Evolutionary conservation across 2,888 invertebrate genomes (phyloP).

Genomic region (Pristionchus mayeri): DNA sequence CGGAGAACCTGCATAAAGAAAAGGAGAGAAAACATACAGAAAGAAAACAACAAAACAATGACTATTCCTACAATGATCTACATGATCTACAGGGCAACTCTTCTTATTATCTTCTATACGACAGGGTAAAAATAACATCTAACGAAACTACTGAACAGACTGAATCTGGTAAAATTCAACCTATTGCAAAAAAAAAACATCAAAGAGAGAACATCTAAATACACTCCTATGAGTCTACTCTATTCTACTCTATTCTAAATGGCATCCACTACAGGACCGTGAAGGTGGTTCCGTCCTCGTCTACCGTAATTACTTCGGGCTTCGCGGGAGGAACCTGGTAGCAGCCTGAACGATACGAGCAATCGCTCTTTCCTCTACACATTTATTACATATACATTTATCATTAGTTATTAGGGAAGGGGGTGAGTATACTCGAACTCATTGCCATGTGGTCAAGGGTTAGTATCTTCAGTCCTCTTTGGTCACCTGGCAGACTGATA

Average conservation of each 20-base stretch:
- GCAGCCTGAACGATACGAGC: background rate
- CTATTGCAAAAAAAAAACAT: background rate
- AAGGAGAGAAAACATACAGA: background rate
- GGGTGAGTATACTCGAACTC: too few relatives aligned
- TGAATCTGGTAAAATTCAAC: background rate
- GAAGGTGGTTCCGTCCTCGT: conserved; percentile 35
- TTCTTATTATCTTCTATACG: too few relatives aligned
- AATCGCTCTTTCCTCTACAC: too few relatives aligned
- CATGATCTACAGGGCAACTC: too few relatives aligned
- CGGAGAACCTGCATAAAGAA: background rate
- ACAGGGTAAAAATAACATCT: too few relatives aligned
- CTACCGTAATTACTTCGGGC: background rate
- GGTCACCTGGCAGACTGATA: too few relatives aligned
- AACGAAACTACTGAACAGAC: background rate
- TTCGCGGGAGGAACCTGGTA: background rate
- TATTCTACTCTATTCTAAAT: background rate
- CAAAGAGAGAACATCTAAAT: background rate
- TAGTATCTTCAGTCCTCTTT: too few relatives aligned
- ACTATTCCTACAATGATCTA: background rate
- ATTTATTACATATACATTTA: background rate
- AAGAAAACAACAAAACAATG: background rate
- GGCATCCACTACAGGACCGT: conserved; percentile 17
- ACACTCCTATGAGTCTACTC: background rate
- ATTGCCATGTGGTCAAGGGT: too few relatives aligned
- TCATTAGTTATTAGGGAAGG: too few relatives aligned